Percentiles rank a stretch among this genome's conserved stretches.
Conservation (phyloP, 92 coral and sea anemone species). For the Pocillopora meandrina region DNA sequence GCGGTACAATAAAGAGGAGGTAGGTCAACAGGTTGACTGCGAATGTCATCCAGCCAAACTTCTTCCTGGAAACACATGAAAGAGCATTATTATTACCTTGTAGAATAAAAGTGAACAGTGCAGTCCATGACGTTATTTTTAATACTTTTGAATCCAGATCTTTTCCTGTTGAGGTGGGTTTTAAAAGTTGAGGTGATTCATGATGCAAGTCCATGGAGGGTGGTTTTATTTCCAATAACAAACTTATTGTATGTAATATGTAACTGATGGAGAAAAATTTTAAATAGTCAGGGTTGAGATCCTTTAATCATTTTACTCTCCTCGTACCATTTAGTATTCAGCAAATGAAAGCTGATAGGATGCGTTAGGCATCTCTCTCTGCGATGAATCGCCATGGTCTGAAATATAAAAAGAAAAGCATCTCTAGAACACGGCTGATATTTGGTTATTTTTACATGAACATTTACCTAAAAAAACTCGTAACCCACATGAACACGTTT, state of each 20-base stretch:
- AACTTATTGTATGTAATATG: no score
- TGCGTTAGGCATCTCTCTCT: conserved; percentile 78
- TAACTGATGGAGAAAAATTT: no score
- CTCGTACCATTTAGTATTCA: conserved; percentile 79
- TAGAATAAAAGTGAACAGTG: not conserved
- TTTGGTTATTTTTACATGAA: no score
- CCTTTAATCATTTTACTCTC: not conserved
- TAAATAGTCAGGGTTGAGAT: not conserved
- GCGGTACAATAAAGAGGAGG: conserved; percentile 66
- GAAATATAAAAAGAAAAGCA: not conserved
- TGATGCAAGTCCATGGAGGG: no score
- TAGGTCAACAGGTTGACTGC: conserved; percentile 65
- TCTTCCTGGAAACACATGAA: conserved; percentile 60
- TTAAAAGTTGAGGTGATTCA: no score
- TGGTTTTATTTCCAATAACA: no score
- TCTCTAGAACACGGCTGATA: no score
- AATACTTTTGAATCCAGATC: no score
- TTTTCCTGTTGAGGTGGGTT: no score
- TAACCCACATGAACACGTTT: no score
- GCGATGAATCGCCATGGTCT: conserved; percentile 82
- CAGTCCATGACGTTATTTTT: no score
- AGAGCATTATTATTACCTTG: not conserved
- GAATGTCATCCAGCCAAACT: conserved; percentile 83
- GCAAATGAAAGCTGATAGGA: conserved; percentile 59
- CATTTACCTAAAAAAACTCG: no score